Conservation (phyloP, 2,888 invertebrate genomes). For the Corythucha ciliata region DNA sequence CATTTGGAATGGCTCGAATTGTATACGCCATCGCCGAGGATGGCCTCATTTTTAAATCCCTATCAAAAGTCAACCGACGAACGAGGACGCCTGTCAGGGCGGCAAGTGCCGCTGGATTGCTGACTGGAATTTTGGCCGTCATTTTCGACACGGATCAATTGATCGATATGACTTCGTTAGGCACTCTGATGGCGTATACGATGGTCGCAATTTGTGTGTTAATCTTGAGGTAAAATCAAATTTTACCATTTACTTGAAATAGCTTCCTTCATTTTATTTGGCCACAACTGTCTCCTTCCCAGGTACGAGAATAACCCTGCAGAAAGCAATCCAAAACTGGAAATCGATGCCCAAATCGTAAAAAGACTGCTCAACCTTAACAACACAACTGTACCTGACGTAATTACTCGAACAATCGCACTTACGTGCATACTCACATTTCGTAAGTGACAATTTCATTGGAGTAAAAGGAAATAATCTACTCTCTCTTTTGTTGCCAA, state of each 20-base stretch:
- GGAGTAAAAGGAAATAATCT: too few relatives aligned
- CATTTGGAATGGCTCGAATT: slow-evolving; percentile 80
- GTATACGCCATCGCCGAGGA: slow-evolving; percentile 86
- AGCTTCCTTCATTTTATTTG: too few relatives aligned
- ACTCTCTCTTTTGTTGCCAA: too few relatives aligned
- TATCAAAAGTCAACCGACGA: slow-evolving; percentile 58
- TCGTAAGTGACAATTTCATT: not conserved
- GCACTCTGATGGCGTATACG: slow-evolving; percentile 80
- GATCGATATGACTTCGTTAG: slow-evolving; percentile 93
- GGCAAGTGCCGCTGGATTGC: slow-evolving; percentile 62
- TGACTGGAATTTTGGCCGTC: slow-evolving; percentile 73
- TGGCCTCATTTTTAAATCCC: slow-evolving; percentile 66
- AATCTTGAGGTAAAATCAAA: slow-evolving; percentile 56
- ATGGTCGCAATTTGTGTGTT: slow-evolving; percentile 84
- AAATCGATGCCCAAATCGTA: too few relatives aligned
- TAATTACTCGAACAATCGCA: not conserved
- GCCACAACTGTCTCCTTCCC: too few relatives aligned
- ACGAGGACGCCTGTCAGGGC: slow-evolving; percentile 74
- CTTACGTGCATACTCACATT: not conserved
- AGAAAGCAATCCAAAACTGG: too few relatives aligned
- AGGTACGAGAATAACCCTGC: too few relatives aligned
- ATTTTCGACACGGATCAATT: slow-evolving; percentile 81
- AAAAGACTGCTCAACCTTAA: too few relatives aligned
- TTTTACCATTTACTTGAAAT: too few relatives aligned
- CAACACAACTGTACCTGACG: too few relatives aligned